Evolutionary conservation across 2,113 vertebrate species (phyloP), one percentile per base, ranked within the genome.

Genomic region (Carassius auratus): DNA sequence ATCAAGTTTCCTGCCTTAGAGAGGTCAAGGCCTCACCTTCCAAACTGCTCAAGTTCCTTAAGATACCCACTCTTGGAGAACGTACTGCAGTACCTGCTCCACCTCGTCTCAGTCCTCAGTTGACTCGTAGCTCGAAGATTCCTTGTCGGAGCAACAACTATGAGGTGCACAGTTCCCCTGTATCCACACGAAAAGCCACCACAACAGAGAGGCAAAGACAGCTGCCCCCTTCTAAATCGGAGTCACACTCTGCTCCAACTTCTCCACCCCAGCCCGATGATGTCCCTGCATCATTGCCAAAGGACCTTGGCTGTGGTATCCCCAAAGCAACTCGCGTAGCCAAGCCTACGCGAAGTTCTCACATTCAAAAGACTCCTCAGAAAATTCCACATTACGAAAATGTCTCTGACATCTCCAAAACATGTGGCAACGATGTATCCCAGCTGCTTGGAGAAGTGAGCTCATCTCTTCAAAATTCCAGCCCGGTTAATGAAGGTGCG

Each of bases 91-190:
- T 93, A 9, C 81, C 94, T 23, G 91, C 93, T 0, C 90, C 94
- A 0, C 93, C 96, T 55, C 96, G 96, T 0, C 95, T 98, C 59
- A 99, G 97, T 83, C 97, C 97, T 8, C 97, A 98, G 80, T 95
- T 98, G 2, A 94, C 97, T 3, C 95, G 96, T 15, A 96, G 93
- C 89, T 97, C 97, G 83, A 94, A 96, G 89, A 98, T 98, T 86
- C 97, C 97, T 10, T 98, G 97, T 59, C 95, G 97, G 55, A 96
- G 96, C 81, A 95, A 97, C 89, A 97, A 96, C 87, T 95, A 97
- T 10, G 97, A 98, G 50, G 96, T 96, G 9, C 96, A 96, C 90
- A 96, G 96, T 86, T 97, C 96, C 0, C 97, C 96, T 0, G 95
- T 95, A 4, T 93, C 96, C 85, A 90, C 94, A 0, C 94, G 95